These are phyloP conservation scores for Theristicus caerulescens DNA, from an alignment of 2,113 vertebrate genomes.

Conservation along the genomic window DNA sequence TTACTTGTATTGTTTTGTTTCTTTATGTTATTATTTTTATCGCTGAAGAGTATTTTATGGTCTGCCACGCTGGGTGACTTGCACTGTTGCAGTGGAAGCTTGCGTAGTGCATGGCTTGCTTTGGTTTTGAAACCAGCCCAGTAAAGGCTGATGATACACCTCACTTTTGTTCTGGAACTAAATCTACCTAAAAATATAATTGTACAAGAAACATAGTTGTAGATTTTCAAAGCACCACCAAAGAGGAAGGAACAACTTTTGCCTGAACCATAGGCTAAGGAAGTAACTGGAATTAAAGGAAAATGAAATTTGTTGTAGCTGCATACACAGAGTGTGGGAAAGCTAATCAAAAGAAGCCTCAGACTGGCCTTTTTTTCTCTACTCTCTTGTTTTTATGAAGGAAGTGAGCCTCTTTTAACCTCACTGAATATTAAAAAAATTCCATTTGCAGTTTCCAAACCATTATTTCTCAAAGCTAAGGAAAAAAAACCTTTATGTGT, in stretches of 20 bases:
- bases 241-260: not conserved
- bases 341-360: not conserved
- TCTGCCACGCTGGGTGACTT: not conserved
- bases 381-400: not conserved
- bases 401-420: not conserved
- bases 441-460: not conserved
- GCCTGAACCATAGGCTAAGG: not conserved
- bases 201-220: not conserved
- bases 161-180: not conserved
- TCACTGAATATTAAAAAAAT: not conserved
- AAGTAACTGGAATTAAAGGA: not conserved
- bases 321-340: fast-evolving
- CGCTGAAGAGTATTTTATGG: not conserved
- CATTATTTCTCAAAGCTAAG: not conserved
- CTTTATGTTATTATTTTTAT: not conserved
- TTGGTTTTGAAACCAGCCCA: not conserved
- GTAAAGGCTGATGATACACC: not conserved
- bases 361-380: not conserved
- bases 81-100: not conserved
- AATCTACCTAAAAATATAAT: not conserved
- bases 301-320: not conserved
- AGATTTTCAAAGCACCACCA: not conserved
- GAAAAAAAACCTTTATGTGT: not conserved
- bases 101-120: not conserved
- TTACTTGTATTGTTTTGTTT: not conserved